Percentiles rank a stretch among this genome's conserved stretches.
phyloP scores from a whole-genome alignment of 1,140 invertebrate species.

The Leptopilina boulardi region DNA sequence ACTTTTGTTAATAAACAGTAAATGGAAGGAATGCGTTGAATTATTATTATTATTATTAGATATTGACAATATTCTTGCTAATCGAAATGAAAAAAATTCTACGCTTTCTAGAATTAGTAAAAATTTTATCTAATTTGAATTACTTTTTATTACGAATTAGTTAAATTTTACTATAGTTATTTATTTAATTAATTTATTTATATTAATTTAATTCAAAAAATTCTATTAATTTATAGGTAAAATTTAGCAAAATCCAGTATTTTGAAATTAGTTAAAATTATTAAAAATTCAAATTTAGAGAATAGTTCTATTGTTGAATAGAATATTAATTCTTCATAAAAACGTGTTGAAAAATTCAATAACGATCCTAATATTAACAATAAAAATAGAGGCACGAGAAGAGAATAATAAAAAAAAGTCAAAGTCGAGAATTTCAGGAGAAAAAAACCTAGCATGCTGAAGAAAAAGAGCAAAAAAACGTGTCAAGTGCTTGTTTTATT shows the following conservation, averaged over 20 bases:
- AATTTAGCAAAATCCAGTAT: no score
- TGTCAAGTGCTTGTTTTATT: neutral
- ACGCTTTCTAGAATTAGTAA: no score
- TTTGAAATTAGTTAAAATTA: no score
- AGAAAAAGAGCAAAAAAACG: constrained; percentile 13
- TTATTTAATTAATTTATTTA: no score
- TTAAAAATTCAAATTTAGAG: neutral
- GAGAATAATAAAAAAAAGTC: constrained; percentile 24
- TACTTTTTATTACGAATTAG: no score
- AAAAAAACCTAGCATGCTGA: constrained; percentile 17
- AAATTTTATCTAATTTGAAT: no score
- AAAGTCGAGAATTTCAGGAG: constrained; percentile 1
- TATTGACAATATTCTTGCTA: neutral
- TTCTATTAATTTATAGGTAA: no score
- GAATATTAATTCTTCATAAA: neutral
- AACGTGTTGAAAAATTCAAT: neutral
- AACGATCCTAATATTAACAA: constrained; percentile 8
- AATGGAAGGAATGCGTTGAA: constrained; percentile 19
- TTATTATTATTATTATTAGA: constrained; percentile 17
- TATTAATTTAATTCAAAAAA: no score
- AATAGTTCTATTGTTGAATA: neutral
- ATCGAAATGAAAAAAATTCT: no score
- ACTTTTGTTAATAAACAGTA: neutral
- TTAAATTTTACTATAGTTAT: no score
- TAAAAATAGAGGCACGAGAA: neutral